Evolutionary conservation across 2,797 vertebrate species (phyloP), one percentile per base, ranked within the genome.

Genomic region (Danio choprae): DNA sequence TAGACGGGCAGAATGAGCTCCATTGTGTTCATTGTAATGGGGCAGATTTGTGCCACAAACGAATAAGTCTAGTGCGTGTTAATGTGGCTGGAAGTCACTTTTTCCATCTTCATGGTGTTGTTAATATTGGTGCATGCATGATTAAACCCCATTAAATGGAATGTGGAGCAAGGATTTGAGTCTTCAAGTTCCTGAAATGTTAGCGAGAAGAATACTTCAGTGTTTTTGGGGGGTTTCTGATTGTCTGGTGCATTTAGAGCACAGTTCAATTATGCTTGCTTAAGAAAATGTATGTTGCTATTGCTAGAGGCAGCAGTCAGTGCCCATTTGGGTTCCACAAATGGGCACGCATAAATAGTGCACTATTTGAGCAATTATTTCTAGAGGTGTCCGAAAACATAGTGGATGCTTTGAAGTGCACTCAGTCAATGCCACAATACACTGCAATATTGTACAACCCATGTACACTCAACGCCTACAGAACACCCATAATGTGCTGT

Each of bases 1-100:
- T 93, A 94, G 89, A 80, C 87, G 91, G 84, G 88, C 91, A 88
- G 89, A 93, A 95, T 94, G 93, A 88, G 72, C 86, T 88, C 87
- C 92, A 93, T 97, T 96, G 96, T 97, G 94, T 81, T 91, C 90
- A 95, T 97, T 96, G 94, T 96, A 87, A 88, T 70, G 83, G 70
- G 51, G 90, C 92, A 94, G 96, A 96, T 98, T 97, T 96, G 88
- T 72, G 81, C 91, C 87, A 96, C 95, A 96, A 95, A 90, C 87
- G 88, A 90, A 89, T 91, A 93, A 95, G 93, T 95, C 95, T 93
- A 91, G 94, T 96, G 95, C 94, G 95, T 94, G 94, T 90, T 95
- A 95, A 96, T 94, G 92, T 93, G 94, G 93, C 89, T 95, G 92
- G 93, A 95, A 95, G 91, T 77, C 79, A 78, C 63, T 82, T 78